These are phyloP conservation scores for Homarus gammarus DNA, from an alignment of 2,888 invertebrate genomes.

Conservation along the genomic window DNA sequence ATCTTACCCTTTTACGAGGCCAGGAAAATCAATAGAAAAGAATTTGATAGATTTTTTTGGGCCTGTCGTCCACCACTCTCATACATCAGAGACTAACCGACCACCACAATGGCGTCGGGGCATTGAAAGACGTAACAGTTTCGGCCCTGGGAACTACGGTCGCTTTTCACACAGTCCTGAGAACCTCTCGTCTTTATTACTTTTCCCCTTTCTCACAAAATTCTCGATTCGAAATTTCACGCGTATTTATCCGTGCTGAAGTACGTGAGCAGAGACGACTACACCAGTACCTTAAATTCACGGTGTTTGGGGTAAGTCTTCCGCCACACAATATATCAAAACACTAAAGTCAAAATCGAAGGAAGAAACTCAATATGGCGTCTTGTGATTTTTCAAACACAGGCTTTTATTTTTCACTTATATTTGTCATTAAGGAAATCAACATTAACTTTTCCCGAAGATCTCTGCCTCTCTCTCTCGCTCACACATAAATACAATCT, in stretches of 20 bases:
- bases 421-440: too few relatives aligned
- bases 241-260: background rate
- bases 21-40: slow-evolving; percentile 20
- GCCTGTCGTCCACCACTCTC: background rate
- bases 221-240: slow-evolving; percentile 7
- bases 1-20: slow-evolving; percentile 9
- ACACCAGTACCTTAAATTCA: too few relatives aligned
- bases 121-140: slow-evolving; percentile 9
- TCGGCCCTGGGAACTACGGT: slow-evolving; percentile 11
- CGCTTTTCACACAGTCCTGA: slow-evolving; percentile 13
- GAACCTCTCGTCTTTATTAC: slow-evolving; percentile 27
- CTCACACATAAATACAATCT: too few relatives aligned
- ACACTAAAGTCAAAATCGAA: too few relatives aligned
- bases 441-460: too few relatives aligned
- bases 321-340: too few relatives aligned
- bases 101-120: slow-evolving; percentile 11
- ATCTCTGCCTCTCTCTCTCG: too few relatives aligned
- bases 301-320: too few relatives aligned
- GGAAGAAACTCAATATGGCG: too few relatives aligned
- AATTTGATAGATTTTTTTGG: slow-evolving; percentile 24
- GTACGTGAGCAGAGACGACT: too few relatives aligned
- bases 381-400: too few relatives aligned
- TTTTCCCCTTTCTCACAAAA: slow-evolving; percentile 7
- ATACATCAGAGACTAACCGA: slow-evolving; percentile 27
- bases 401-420: too few relatives aligned